Percentiles rank a stretch among this genome's conserved stretches.
phyloP scores from a whole-genome alignment of 2,113 vertebrate genomes.

The Anthoscopus minutus region DNA sequence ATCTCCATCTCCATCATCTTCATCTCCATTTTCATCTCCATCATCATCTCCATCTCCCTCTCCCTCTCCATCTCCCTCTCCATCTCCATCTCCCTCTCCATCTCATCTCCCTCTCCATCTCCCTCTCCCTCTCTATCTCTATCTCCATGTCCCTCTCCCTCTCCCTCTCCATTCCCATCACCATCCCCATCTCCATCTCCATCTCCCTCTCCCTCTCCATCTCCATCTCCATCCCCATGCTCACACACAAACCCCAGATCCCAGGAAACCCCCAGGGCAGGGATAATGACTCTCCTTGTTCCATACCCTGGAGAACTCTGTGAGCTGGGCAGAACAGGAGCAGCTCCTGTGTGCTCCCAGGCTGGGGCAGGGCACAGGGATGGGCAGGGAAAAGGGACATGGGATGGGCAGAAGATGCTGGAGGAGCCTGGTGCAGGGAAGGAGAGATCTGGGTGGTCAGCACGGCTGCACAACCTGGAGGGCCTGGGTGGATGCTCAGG shows the following conservation, averaged over 20 bases:
- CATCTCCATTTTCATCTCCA: background rate
- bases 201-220: background rate
- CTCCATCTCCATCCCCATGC: background rate
- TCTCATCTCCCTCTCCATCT: background rate
- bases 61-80: no score
- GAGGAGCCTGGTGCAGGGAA: background rate
- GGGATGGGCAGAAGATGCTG: background rate
- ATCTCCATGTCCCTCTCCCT: no score
- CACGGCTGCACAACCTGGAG: no score
- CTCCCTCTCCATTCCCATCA: background rate
- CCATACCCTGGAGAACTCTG: rapidly evolving
- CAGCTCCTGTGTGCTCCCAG: background rate
- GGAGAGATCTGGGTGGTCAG: background rate
- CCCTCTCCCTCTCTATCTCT: no score
- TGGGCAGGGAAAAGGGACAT: background rate
- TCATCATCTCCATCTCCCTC: background rate
- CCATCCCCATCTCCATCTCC: background rate
- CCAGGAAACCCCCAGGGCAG: rapidly evolving
- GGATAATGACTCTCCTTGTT: no score
- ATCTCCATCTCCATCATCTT: background rate
- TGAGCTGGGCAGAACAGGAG: rapidly evolving
- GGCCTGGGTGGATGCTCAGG: background rate
- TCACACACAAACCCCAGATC: background rate
- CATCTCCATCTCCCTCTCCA: background rate
- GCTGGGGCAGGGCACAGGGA: background rate